Evolutionary conservation across 2,888 invertebrate species (phyloP).

Genomic region (Lasioglossum morio): DNA sequence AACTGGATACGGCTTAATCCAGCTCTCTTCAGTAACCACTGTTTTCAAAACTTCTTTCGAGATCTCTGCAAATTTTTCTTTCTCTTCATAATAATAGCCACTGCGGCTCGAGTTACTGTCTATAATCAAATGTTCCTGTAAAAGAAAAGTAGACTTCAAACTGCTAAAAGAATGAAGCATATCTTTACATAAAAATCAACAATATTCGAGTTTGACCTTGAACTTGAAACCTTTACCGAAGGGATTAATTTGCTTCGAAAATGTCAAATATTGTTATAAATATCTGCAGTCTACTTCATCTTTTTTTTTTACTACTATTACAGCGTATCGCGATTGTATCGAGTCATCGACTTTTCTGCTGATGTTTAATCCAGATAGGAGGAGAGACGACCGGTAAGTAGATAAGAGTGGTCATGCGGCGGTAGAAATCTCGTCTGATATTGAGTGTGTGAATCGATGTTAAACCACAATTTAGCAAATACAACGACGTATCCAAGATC

Average conservation of each 20-base stretch:
- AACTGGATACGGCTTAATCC: too few relatives aligned
- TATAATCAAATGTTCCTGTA: too few relatives aligned
- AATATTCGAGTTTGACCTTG: neutral
- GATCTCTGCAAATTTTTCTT: too few relatives aligned
- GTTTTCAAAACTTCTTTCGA: too few relatives aligned
- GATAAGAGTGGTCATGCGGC: constrained; percentile 6
- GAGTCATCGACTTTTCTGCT: constrained; percentile 7
- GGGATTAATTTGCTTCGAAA: neutral
- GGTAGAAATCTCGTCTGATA: neutral
- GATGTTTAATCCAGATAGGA: constrained; percentile 6
- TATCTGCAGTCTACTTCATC: neutral
- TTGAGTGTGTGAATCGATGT: neutral
- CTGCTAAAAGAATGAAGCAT: too few relatives aligned
- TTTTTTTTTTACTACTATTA: too few relatives aligned
- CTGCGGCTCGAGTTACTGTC: too few relatives aligned
- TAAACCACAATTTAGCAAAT: neutral
- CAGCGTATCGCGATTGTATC: neutral
- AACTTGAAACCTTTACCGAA: neutral
- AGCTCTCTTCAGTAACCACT: too few relatives aligned
- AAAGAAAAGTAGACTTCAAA: too few relatives aligned
- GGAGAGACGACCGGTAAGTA: neutral
- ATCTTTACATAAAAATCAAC: neutral
- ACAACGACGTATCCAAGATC: neutral
- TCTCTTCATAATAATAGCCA: too few relatives aligned
- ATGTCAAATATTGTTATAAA: neutral